phyloP scores from a whole-genome alignment of 2,113 vertebrate species.

The Nanorana parkeri region DNA sequence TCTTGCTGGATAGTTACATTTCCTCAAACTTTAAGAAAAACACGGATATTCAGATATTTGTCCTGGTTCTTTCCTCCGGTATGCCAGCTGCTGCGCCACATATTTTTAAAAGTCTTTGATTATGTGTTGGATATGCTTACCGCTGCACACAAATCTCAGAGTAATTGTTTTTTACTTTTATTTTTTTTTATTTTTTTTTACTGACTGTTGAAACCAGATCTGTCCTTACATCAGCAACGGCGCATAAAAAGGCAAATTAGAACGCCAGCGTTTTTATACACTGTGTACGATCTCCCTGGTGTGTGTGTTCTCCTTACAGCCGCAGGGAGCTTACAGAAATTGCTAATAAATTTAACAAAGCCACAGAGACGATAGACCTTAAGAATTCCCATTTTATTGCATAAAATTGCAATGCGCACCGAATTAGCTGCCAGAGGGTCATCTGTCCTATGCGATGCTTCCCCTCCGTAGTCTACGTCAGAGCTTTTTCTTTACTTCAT shows the following conservation, averaged over 20 bases:
- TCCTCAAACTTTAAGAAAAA: too few species aligned
- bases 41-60: too few species aligned
- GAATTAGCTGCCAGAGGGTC: conserved; percentile 41
- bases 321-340: conserved; percentile 55
- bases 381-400: conserved; percentile 57
- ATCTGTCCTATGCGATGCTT: conserved; percentile 13
- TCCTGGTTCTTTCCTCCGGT: background rate
- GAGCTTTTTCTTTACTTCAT: conserved; percentile 15
- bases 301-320: conserved; percentile 45
- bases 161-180: conserved; percentile 19
- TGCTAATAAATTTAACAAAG: conserved; percentile 68
- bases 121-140: background rate
- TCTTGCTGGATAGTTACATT: too few species aligned
- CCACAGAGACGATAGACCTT: conserved; percentile 19
- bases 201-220: conserved; percentile 28
- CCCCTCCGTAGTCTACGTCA: conserved; percentile 15
- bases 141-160: conserved; percentile 9
- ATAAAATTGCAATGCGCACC: conserved; percentile 24
- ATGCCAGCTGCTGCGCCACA: background rate
- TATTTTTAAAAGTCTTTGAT: background rate
- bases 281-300: conserved; percentile 39
- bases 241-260: conserved; percentile 49
- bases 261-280: conserved; percentile 43
- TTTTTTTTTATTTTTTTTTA: background rate
- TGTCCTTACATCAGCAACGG: conserved; percentile 40